Evolutionary conservation across 2,888 invertebrate species (phyloP).

Genomic region (Cyclophora albipunctata): DNA sequence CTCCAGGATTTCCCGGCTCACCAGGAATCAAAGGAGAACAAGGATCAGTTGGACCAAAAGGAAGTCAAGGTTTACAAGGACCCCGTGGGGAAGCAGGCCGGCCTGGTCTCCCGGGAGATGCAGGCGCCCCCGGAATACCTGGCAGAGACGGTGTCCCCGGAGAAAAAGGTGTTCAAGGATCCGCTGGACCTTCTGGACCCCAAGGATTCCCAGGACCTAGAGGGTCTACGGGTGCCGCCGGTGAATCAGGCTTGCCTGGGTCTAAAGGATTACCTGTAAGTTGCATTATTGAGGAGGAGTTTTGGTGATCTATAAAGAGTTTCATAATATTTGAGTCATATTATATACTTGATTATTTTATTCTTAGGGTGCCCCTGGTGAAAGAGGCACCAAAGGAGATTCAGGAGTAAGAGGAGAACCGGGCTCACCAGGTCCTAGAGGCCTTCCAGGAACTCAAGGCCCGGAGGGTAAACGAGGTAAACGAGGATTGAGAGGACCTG

Average conservation of each 20-base stretch:
- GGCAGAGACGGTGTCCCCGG: constrained; percentile 88
- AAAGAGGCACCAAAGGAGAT: constrained; percentile 88
- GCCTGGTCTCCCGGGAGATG: constrained; percentile 84
- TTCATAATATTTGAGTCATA: no score
- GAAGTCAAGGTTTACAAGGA: constrained; percentile 87
- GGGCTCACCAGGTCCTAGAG: constrained; percentile 83
- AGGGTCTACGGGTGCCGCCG: constrained; percentile 84
- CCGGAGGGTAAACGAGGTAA: constrained; percentile 89
- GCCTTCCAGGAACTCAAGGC: constrained; percentile 83
- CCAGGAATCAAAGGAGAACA: constrained; percentile 88
- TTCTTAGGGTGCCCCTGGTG: constrained; percentile 82
- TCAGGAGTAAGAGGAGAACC: constrained; percentile 83
- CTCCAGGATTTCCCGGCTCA: constrained; percentile 89
- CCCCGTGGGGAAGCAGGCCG: constrained; percentile 87
- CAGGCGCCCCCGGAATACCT: constrained; percentile 82
- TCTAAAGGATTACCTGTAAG: constrained; percentile 83
- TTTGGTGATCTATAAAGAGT: no score
- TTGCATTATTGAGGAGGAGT: constrained; percentile 2
- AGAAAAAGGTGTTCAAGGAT: constrained; percentile 86
- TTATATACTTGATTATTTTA: no score
- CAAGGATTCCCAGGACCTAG: constrained; percentile 89
- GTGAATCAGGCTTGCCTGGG: constrained; percentile 83
- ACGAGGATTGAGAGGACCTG: constrained; percentile 84
- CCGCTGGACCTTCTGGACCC: constrained; percentile 81
- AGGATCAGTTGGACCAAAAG: constrained; percentile 84